Evolutionary conservation across 2,797 vertebrate genomes (phyloP), one percentile per base, ranked within the genome.

Genomic region (Melanotaenia trifasciata): DNA sequence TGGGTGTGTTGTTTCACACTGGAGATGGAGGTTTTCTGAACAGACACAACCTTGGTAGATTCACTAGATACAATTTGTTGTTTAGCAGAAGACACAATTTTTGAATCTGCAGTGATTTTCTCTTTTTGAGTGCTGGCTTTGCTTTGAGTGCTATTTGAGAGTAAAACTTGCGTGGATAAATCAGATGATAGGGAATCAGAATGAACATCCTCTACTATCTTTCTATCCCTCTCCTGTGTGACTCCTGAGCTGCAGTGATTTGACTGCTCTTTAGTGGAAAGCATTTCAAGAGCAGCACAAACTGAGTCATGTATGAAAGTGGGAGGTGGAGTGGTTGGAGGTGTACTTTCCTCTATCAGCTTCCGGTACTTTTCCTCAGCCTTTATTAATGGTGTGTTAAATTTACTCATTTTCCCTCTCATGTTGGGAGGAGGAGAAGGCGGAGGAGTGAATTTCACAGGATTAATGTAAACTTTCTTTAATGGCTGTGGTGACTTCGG

Each of bases 381-480:
- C 82, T 97, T 95, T 90, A 98, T 98, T 90, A 98, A 91, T n/a
- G 96, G 94, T 16, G 96, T 98, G 90, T 93, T 96, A 86, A 97
- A 98, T 95, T 95, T 97, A 84, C 94, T 94, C 57, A 84, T 70
- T 88, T 96, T 96, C 10, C 91, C 93, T 87, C 88, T 95, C 84
- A 82, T 89, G 70, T 67, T 81, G 18, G 91, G 93, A 43, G 92
- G 79, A 66, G 94, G 94, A 51, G 91, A 93, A 51, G 95, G 92
- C 35, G 96, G 92, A 57, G 96, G 95, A 62, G 96, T 96, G 64
- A 96, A 95, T 86, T 81, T 96, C 50, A 94, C 66, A 1, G 95
- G 94, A 50, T 94, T 78, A 4, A 91, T 71, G 72, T 91, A 85
- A 70, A 89, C 84, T 82, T 90, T 95, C 90, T 88, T 92, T 61